Conservation (phyloP, 1,140 invertebrate genomes). For the silkworm (Bombyx mori) region ASM3026992v2 NC_085126.1:1172001-1172500, state of each 20-base stretch:
- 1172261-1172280: too few relatives aligned
- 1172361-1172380: too few relatives aligned
- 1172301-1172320: too few relatives aligned
- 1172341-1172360: too few relatives aligned
- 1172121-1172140: constrained; percentile 98
- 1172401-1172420: constrained; percentile 87
- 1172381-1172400: too few relatives aligned
- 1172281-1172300: too few relatives aligned
- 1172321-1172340: too few relatives aligned
- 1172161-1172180: constrained; percentile 94
- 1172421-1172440: constrained; percentile 97
- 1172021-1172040: constrained; percentile 96
- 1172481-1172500: constrained; percentile 92
- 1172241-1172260: too few relatives aligned
- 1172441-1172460: constrained; percentile 95
- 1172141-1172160: constrained; percentile 98
- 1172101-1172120: constrained; percentile 99
- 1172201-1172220: constrained; percentile 1
- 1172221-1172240: background rate
- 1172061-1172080: constrained; percentile 98
- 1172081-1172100: constrained; percentile 98
- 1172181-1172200: constrained; percentile 55
- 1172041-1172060: constrained; percentile 97
- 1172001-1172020: constrained; percentile 93
- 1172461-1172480: constrained; percentile 90